These are phyloP conservation scores for Alces alces DNA, from an alignment of 2,113 vertebrate species.

Conservation along the genomic window DNA sequence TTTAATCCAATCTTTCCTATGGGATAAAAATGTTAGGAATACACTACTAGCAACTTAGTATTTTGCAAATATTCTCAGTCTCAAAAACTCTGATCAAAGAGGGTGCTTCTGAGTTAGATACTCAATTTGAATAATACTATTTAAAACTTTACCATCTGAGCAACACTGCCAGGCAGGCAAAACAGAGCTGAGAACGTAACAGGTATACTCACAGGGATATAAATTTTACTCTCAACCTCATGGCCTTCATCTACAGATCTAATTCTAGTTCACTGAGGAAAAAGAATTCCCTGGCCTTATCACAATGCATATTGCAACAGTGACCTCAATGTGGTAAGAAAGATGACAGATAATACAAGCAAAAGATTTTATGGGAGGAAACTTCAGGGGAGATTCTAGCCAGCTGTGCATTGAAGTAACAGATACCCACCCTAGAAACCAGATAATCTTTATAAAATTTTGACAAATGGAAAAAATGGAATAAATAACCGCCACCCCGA, in stretches of 20 bases:
- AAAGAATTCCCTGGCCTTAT: not conserved
- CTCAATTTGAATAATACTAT: not conserved
- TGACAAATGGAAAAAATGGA: not conserved
- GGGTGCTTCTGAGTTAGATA: not conserved
- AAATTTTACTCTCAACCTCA: not conserved
- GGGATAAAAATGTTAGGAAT: not conserved
- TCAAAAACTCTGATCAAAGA: not conserved
- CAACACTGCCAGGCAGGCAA: not conserved
- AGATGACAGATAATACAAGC: not conserved
- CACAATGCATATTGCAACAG: not conserved
- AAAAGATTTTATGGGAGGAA: not conserved
- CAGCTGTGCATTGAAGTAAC: not conserved
- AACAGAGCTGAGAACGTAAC: not conserved
- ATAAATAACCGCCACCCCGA: not conserved
- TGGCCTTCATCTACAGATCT: not conserved
- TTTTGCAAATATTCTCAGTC: not conserved
- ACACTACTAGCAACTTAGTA: not conserved
- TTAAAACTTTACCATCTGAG: not conserved
- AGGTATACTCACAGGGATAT: not conserved
- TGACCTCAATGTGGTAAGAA: not conserved
- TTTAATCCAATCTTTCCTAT: not conserved
- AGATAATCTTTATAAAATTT: conserved; percentile 7
- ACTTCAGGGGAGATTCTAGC: not conserved
- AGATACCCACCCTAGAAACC: not conserved
- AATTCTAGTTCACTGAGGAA: not conserved